phyloP scores from a whole-genome alignment of 2,113 vertebrate genomes.

The Hippocampus abdominalis region DNA sequence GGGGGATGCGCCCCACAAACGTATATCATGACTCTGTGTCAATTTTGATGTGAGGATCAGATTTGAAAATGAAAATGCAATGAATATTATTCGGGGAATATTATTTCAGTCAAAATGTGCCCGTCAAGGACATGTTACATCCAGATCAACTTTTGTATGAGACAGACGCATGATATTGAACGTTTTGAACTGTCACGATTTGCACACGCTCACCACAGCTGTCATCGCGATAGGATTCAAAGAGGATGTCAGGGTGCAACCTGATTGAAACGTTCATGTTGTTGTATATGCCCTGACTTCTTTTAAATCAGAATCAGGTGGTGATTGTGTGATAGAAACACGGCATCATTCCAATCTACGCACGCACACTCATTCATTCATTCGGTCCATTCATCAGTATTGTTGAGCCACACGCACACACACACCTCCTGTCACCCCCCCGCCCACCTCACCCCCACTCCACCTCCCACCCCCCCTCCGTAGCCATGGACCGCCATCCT shows the following conservation, averaged over 20 bases:
- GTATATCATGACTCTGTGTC: background rate
- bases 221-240: background rate
- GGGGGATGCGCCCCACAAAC: background rate
- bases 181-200: background rate
- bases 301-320: slow-evolving; percentile 2
- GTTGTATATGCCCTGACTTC: too few relatives aligned
- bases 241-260: background rate
- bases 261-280: background rate
- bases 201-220: background rate
- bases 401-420: slow-evolving; percentile 3
- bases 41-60: background rate
- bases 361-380: slow-evolving; percentile 11
- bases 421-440: background rate
- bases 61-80: too few relatives aligned
- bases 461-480: background rate
- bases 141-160: too few relatives aligned
- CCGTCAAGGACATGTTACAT: too few relatives aligned
- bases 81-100: too few relatives aligned
- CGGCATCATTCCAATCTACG: background rate
- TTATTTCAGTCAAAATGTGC: background rate
- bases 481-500: slow-evolving; percentile 26
- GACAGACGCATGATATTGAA: background rate
- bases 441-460: slow-evolving; percentile 2
- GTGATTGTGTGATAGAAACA: background rate
- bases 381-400: slow-evolving; percentile 17